Percentiles rank a stretch among this genome's conserved stretches.
phyloP scores from a whole-genome alignment of 2,113 vertebrate species.

The Cochlearius cochlearius region DNA sequence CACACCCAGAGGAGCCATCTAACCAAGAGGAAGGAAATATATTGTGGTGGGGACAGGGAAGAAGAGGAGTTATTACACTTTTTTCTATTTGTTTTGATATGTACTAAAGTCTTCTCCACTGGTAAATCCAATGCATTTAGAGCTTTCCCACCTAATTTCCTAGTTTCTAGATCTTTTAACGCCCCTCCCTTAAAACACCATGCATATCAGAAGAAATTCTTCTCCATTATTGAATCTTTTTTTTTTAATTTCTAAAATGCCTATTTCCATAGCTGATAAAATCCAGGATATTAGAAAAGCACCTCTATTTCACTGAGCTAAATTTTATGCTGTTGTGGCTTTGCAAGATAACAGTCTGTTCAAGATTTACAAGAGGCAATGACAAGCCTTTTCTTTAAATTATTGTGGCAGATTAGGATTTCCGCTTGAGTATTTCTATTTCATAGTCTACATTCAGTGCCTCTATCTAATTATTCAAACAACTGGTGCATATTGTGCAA shows the following conservation, averaged over 20 bases:
- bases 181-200: neutral
- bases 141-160: neutral
- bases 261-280: neutral
- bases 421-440: conserved; percentile 47
- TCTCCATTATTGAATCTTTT: neutral
- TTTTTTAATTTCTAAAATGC: neutral
- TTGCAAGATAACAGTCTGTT: conserved; percentile 20
- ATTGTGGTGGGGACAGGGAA: neutral
- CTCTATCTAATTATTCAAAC: conserved; percentile 45
- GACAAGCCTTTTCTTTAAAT: conserved; percentile 29
- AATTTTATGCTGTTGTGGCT: neutral
- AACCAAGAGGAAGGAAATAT: neutral
- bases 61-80: neutral
- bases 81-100: neutral
- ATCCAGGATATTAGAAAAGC: neutral
- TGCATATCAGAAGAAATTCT: neutral
- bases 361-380: neutral
- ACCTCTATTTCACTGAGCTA: neutral
- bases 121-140: neutral
- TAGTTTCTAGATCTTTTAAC: neutral
- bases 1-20: neutral
- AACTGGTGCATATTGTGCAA: conserved; percentile 17
- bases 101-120: neutral
- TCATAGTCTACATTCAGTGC: neutral
- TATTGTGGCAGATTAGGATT: conserved; percentile 37